Conservation (phyloP, 2,888 invertebrate species). For the Aphodius sticticus region DNA sequence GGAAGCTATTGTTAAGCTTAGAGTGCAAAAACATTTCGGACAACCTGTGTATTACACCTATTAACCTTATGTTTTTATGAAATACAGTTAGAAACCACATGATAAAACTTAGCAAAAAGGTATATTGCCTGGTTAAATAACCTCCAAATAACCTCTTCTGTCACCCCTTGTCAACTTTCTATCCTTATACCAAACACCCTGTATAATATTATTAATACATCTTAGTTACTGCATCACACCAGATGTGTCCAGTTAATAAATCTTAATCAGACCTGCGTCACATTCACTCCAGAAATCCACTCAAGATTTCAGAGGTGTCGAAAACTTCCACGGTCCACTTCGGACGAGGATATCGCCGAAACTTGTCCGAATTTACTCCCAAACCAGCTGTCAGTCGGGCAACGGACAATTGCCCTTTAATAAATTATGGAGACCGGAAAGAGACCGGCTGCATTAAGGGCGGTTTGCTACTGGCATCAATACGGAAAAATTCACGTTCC, state of each 20-base stretch:
- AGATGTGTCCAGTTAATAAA: conserved; percentile 4
- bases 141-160: too few relatives aligned
- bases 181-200: background rate
- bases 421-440: background rate
- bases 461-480: background rate
- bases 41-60: too few relatives aligned
- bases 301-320: background rate
- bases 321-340: background rate
- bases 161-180: too few relatives aligned
- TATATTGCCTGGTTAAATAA: too few relatives aligned
- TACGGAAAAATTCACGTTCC: background rate
- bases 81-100: too few relatives aligned
- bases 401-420: background rate
- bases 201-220: background rate
- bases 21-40: too few relatives aligned
- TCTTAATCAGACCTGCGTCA: background rate
- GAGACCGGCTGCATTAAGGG: background rate
- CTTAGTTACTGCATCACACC: background rate
- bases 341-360: background rate
- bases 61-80: too few relatives aligned
- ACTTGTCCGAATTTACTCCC: background rate
- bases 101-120: too few relatives aligned
- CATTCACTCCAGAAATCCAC: background rate
- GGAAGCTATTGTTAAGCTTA: too few relatives aligned
- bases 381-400: background rate